phyloP scores from a whole-genome alignment of 2,113 vertebrate species.

The Xyliphius kryptos region DNA sequence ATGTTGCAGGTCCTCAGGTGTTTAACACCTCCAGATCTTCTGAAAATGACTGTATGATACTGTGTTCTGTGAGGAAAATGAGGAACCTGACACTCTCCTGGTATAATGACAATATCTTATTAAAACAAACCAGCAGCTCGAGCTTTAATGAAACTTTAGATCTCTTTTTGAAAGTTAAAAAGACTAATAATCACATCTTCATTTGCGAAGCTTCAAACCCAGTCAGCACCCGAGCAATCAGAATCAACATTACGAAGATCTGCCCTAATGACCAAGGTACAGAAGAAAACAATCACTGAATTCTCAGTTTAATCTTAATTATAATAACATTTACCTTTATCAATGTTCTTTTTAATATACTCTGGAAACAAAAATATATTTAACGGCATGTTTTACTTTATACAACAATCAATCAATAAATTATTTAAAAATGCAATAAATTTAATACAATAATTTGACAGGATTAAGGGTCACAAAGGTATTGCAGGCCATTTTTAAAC shows the following conservation, averaged over 20 bases:
- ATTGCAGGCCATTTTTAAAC: no score
- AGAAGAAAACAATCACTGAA: no score
- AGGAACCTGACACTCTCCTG: constrained; percentile 21
- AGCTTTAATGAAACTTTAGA: constrained; percentile 1
- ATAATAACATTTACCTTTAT: no score
- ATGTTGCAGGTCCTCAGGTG: not conserved
- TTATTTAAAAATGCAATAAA: no score
- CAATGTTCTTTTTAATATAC: no score
- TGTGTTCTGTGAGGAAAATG: constrained; percentile 35
- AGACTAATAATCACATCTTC: constrained; percentile 2
- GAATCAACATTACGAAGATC: constrained; percentile 2
- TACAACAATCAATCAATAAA: no score
- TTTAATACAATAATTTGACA: no score
- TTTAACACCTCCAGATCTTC: not conserved
- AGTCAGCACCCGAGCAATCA: constrained; percentile 16
- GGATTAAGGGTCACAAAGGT: no score
- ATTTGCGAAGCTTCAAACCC: constrained; percentile 31
- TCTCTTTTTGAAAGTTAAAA: not conserved
- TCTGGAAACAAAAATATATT: no score
- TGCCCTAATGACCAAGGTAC: constrained; percentile 8
- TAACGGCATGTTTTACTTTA: no score
- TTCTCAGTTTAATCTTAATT: no score
- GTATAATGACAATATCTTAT: not conserved
- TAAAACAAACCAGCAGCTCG: constrained; percentile 1
- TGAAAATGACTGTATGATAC: not conserved